Evolutionary conservation across 1,140 invertebrate species (phyloP).

Genomic region (Cotesia chilonis): DNA sequence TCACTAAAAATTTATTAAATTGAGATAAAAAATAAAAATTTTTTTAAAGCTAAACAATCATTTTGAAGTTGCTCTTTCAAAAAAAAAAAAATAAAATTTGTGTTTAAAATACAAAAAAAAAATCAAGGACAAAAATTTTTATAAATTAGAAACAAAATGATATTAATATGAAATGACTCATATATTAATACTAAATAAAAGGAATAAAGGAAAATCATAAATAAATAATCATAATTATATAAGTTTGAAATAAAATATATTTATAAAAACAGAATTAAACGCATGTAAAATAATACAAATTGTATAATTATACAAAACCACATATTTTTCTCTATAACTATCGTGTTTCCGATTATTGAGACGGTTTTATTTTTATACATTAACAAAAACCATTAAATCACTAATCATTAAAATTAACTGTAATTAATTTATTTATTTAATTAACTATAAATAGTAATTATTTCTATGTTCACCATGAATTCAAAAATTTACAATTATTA

Average conservation of each 20-base stretch:
- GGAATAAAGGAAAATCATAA: slow-evolving; percentile 33
- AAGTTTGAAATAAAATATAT: slow-evolving; percentile 64
- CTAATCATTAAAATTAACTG: slow-evolving; percentile 15
- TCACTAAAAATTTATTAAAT: too few relatives aligned
- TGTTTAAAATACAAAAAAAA: too few relatives aligned
- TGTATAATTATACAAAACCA: slow-evolving; percentile 52
- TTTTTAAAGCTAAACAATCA: too few relatives aligned
- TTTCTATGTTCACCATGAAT: background rate
- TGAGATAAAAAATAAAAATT: too few relatives aligned
- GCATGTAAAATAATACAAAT: slow-evolving; percentile 60
- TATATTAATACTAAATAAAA: slow-evolving; percentile 3
- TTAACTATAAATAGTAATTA: slow-evolving; percentile 35
- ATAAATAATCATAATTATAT: slow-evolving; percentile 38
- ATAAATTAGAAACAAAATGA: background rate
- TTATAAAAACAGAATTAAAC: slow-evolving; percentile 65
- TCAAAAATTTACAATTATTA: slow-evolving; percentile 9
- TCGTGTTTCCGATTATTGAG: slow-evolving; percentile 35
- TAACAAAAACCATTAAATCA: slow-evolving; percentile 53
- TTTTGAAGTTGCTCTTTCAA: too few relatives aligned
- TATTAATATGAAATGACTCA: slow-evolving; percentile 21
- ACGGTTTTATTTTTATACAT: slow-evolving; percentile 46
- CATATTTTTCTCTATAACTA: slow-evolving; percentile 29
- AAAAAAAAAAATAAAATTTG: too few relatives aligned
- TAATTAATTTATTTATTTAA: slow-evolving; percentile 46
- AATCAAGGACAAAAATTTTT: background rate